Base-by-base conservation (phyloP, 2,797 vertebrate genomes). In the Macroramphosus scolopax region DNA sequence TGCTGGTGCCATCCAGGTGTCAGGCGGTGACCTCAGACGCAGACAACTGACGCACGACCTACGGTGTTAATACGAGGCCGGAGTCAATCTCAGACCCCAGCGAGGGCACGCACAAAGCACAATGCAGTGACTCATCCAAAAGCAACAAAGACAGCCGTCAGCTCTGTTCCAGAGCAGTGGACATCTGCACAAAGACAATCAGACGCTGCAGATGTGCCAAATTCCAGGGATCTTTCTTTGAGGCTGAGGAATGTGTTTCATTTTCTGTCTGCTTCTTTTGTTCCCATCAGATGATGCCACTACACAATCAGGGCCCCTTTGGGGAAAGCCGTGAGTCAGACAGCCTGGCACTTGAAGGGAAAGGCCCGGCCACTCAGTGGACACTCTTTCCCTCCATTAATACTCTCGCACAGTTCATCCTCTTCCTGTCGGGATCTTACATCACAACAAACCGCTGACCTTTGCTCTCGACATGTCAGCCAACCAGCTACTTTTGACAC, bases 271-370 rank as follows among this genome's bases (percentile, higher is more conserved):
- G 25, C 28, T 40, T 52, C 47, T 68, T 67, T 48, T 67, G 2
- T 68, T 63, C 26, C 42, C 45, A 43, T 33, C n/a, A 40, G 72
- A 77, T 71, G 62, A 73, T 69, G 44, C 40, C 15, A 30, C 39
- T 41, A 20, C 31, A 47, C 43, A 59, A 44, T 32, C n/a, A 22
- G 28, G 42, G 18, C 45, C 56, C 36, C 47, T 25, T 14, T 39
- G 42, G 62, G 61, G 68, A 69, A 60, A 20, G 14, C 32, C 30
- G 16, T 75, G 82, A 79, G 70, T 76, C 77, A 78, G 77, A 74
- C 64, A 55, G 30, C 7, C 47, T 2, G 55, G 54, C 41, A 40
- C 66, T 54, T 55, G n/a, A 34, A 56, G 73, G 70, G 75, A 81
- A 77, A 44, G 49, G 16, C 25, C 46, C n/a, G 3, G 16, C 30